These are phyloP conservation scores for Gambelia wislizenii DNA, from an alignment of 2,797 vertebrate genomes.

Conservation along the genomic window DNA sequence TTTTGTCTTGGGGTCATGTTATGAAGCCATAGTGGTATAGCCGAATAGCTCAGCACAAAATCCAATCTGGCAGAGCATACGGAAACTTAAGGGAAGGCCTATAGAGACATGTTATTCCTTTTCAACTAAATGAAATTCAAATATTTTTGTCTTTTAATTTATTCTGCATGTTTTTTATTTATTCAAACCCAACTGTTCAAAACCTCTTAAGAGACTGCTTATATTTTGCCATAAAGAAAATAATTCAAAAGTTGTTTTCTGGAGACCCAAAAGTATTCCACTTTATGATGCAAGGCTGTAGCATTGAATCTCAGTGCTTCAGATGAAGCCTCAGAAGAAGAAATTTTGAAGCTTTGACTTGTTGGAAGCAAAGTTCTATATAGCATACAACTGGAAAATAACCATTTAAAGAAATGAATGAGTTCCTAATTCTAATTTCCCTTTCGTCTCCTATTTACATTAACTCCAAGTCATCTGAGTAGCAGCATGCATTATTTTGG, in stretches of 20 bases:
- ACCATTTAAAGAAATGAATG: slow-evolving; percentile 20
- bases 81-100: neutral
- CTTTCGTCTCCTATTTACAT: slow-evolving; percentile 39
- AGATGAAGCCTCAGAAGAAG: slow-evolving; percentile 58
- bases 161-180: slow-evolving; percentile 63
- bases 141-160: slow-evolving; percentile 60
- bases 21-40: too few species aligned
- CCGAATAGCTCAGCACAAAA: neutral
- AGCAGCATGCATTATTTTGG: slow-evolving; percentile 55
- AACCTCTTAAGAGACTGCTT: slow-evolving; percentile 73
- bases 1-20: neutral
- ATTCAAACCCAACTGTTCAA: slow-evolving; percentile 56
- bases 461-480: slow-evolving; percentile 39
- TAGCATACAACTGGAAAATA: slow-evolving; percentile 61
- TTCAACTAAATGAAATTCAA: neutral
- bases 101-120: neutral
- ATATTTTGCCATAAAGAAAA: slow-evolving; percentile 73
- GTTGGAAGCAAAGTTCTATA: slow-evolving; percentile 50
- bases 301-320: slow-evolving; percentile 66
- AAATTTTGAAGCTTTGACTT: slow-evolving; percentile 59
- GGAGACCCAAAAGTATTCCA: slow-evolving; percentile 64
- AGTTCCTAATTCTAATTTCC: slow-evolving; percentile 55
- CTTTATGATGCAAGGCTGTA: slow-evolving; percentile 56
- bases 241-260: slow-evolving; percentile 67
- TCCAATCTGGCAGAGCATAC: neutral